These are phyloP conservation scores for Lacanobia wlatinum DNA, from an alignment of 2,888 invertebrate species.

Conservation along the genomic window DNA sequence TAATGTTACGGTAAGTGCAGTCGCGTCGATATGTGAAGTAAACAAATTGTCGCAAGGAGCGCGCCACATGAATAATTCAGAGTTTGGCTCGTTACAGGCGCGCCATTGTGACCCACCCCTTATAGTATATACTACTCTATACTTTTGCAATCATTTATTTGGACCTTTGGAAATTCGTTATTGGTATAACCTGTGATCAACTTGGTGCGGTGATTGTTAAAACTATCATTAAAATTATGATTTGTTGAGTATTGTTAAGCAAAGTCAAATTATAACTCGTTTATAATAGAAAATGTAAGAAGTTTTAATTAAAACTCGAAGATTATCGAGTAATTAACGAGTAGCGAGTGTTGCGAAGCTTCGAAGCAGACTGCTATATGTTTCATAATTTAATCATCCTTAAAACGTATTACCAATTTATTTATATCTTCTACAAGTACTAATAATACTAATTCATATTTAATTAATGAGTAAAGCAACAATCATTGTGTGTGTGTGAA, in stretches of 20 bases:
- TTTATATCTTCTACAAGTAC: neutral
- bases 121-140: conserved; percentile 27
- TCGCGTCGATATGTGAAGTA: conserved; percentile 25
- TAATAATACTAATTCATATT: neutral
- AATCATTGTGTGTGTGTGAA: neutral
- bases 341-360: conserved; percentile 6
- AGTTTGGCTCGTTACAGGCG: conserved; percentile 30
- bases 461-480: neutral
- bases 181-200: neutral
- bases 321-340: neutral
- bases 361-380: neutral
- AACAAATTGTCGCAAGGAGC: conserved; percentile 32
- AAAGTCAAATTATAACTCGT: neutral
- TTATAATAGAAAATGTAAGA: neutral
- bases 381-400: neutral
- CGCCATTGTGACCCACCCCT: conserved; percentile 9
- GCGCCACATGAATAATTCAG: conserved; percentile 53
- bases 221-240: conserved; percentile 2
- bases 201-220: neutral
- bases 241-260: neutral
- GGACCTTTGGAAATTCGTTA: conserved; percentile 5
- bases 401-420: neutral
- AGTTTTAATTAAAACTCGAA: neutral
- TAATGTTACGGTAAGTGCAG: conserved; percentile 15
- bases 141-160: conserved; percentile 43